phyloP scores from a whole-genome alignment of 2,797 vertebrate genomes.

The Mallotus villosus region DNA sequence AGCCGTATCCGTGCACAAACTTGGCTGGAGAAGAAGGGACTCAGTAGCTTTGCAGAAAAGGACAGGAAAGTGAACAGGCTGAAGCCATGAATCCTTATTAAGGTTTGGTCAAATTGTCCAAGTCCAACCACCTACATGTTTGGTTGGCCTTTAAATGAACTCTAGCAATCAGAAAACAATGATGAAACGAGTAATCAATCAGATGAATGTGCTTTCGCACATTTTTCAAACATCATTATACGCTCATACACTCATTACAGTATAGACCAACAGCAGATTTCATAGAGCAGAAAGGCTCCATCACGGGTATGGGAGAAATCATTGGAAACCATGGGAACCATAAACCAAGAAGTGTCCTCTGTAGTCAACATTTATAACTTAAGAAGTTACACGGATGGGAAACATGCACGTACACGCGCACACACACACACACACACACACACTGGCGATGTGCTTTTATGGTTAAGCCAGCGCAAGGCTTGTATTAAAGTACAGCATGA shows the following conservation, averaged over 20 bases:
- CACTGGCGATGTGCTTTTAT: background rate
- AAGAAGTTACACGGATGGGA: background rate
- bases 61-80: conserved; percentile 4
- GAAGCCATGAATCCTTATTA: conserved; percentile 3
- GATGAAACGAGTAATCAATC: background rate
- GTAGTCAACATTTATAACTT: background rate
- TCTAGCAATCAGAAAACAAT: conserved; percentile 14
- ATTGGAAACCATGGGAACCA: conserved; percentile 1
- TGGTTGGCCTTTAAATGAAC: conserved; percentile 1
- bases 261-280: conserved; percentile 3
- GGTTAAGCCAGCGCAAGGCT: conserved; percentile 20
- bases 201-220: conserved; percentile 14
- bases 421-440: conserved; percentile 11
- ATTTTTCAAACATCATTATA: conserved; percentile 11
- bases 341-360: background rate
- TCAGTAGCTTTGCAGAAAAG: conserved; percentile 37
- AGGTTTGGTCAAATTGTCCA: conserved; percentile 9
- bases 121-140: conserved; percentile 19
- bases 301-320: conserved; percentile 12
- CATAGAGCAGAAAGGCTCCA: background rate
- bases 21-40: conserved; percentile 26
- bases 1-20: conserved; percentile 32
- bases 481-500: conserved; percentile 26
- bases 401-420: background rate
- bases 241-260: conserved; percentile 24